A percentile compares a stretch with the other conserved stretches of the same genome.
These are phyloP conservation scores for Mionectes macconnelli DNA, from an alignment of 2,113 vertebrate species.

Conservation along the genomic window DNA sequence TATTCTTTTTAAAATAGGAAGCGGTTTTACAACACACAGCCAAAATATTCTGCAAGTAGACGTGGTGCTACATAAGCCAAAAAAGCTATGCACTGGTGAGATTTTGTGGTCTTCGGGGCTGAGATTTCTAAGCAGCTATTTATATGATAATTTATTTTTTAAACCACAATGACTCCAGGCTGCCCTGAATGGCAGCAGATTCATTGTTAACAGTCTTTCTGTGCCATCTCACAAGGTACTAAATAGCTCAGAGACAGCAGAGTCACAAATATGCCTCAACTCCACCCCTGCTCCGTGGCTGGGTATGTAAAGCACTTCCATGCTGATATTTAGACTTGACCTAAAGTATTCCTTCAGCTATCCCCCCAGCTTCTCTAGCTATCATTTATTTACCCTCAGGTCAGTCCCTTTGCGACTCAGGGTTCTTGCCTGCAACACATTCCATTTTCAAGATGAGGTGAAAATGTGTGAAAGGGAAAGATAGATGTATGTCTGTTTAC, in stretches of 20 bases:
- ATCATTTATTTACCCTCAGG: background rate
- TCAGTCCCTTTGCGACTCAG: background rate
- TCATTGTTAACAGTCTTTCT: background rate
- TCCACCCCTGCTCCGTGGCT: background rate
- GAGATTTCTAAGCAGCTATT: constrained; percentile 54
- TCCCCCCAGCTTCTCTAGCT: background rate
- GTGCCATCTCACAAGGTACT: background rate
- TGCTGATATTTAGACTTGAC: background rate
- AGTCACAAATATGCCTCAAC: background rate
- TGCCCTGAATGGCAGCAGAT: constrained; percentile 5
- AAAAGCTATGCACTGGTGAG: background rate
- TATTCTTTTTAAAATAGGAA: constrained; percentile 27
- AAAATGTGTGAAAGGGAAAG: background rate
- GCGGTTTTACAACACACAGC: background rate
- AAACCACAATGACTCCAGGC: constrained; percentile 37
- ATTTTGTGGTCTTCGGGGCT: constrained; percentile 13
- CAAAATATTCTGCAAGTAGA: background rate
- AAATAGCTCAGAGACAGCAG: background rate
- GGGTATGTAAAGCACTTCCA: background rate
- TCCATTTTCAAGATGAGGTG: background rate
- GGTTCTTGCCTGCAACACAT: background rate
- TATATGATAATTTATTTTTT: constrained; percentile 56
- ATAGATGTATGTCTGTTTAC: background rate
- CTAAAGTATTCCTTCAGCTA: background rate
- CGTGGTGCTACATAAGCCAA: background rate